Evolutionary conservation across 2,888 invertebrate species (phyloP).

Genomic region (Dasysyrphus tricinctus): DNA sequence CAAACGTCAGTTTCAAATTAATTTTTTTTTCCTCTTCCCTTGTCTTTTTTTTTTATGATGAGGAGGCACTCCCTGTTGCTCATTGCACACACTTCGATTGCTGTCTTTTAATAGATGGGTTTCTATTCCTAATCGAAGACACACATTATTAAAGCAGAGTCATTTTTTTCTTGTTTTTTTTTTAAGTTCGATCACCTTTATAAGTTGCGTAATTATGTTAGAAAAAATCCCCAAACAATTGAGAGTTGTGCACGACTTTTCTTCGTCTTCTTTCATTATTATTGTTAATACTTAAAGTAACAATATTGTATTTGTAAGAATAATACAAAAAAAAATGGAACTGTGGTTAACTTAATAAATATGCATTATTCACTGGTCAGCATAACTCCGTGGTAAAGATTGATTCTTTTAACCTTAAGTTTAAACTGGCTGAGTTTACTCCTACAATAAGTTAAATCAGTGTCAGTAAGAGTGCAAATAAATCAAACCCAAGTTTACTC

Average conservation of each 20-base stretch:
- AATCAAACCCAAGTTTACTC: too few species aligned
- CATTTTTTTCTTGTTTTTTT: not conserved
- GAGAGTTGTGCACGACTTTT: slow-evolving; percentile 57
- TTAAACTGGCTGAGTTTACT: too few species aligned
- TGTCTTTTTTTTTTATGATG: not conserved
- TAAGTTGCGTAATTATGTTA: slow-evolving; percentile 56
- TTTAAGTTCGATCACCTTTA: slow-evolving; percentile 62
- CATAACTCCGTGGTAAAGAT: too few species aligned
- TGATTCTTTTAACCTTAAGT: too few species aligned
- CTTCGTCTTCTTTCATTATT: slow-evolving; percentile 16
- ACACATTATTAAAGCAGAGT: slow-evolving; percentile 11
- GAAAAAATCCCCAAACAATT: slow-evolving; percentile 34
- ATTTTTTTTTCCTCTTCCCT: not conserved
- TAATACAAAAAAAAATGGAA: too few species aligned
- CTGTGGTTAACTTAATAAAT: too few species aligned
- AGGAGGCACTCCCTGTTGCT: slow-evolving; percentile 46
- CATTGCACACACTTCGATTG: slow-evolving; percentile 32
- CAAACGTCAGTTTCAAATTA: slow-evolving; percentile 47
- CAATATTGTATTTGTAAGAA: not conserved
- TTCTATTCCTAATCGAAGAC: slow-evolving; percentile 17
- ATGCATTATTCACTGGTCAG: too few species aligned
- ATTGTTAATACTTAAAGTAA: not conserved
- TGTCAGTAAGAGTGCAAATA: too few species aligned
- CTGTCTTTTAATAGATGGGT: slow-evolving; percentile 37
- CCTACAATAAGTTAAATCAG: too few species aligned